Base-by-base conservation (phyloP, 2,888 invertebrate species). In the Caenorhabditis wallacei region DNA sequence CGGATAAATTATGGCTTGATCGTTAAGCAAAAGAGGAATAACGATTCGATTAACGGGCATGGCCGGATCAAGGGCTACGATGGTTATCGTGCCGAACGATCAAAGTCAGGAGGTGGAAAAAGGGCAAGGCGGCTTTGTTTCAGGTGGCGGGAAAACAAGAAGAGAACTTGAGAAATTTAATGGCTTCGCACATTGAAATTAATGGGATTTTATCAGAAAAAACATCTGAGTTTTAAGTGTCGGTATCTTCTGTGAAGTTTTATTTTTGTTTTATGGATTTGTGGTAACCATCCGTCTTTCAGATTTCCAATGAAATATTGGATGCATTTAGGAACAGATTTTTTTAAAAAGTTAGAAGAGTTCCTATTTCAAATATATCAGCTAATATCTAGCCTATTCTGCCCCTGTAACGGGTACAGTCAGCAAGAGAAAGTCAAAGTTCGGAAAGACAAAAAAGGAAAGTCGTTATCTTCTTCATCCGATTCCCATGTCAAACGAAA, bases 1-100 rank as follows among this genome's bases (percentile, higher is more conserved):
- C 75, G 75, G 75, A 76, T 76, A 76, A 76, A 68, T 76, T 76
- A 76, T 76, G 37, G 75, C 75, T 68, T 68, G 59, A 37, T 75
- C 68, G 75, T 76, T 76, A 68, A 40, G 11, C 18, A 10, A 26
- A 63, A 53, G 7, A 5, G n/a, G 46, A 48, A 72, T 63, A 72
- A 72, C 51, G 63, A 71, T 71, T 61, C 63, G 59, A 70, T 70
- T 72, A 72, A 72, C 72, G 72, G 71, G 20, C 35, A 61, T 59
- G 56, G 37, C 30, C 57, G 22, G 48, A 48, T 48, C 46, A 48
- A 48, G 37, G n/a, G 43, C n/a, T n/a, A 37, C n/a, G 37, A 63
- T 54, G 63, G 66, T 74, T 74, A 76, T 76, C 75, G 66, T 59
- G 57, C 59, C 68, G 75, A 59, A 51, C 18, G 75, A 75, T 75